Evolutionary conservation across 2,113 vertebrate species (phyloP), one percentile per base, ranked within the genome.

Genomic region (Bombycilla garrulus): DNA sequence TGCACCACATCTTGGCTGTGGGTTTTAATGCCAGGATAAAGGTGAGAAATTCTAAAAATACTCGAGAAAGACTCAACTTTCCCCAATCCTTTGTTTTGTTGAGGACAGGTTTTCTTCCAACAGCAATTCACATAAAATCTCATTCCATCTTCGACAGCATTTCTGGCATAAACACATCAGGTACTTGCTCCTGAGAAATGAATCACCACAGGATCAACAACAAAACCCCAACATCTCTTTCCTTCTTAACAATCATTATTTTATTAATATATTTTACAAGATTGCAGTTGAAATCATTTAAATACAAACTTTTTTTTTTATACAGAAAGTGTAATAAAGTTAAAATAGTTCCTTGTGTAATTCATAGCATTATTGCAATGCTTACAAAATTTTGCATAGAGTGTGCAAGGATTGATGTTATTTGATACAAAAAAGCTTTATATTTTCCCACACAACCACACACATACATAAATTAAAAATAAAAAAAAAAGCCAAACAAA

Each of bases 231-330:
- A 90, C 80, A 79, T 48, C 72, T 82, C 92, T 85, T 95, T 86
- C 92, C 95, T 97, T 97, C 96, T 97, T 97, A 98, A 97, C 98
- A 98, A 98, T 98, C 97, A 97, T 98, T 99, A 96, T 98, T 98
- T 99, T 99, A 99, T 99, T 99, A 98, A 98, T 98, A 98, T 98
- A 98, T 97, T 98, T 98, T 98, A 98, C 98, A 98, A 98, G 98
- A 98, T 98, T 98, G 98, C 97, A 98, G 94, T 98, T 97, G 98
- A 98, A 98, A 98, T 99, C 98, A 98, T 98, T 98, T 99, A 98
- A 99, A 99, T 99, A 99, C 99, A 99, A 99, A 99, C 96, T 90
- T 94, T 95, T 96, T 97, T 97, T 98, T 98, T 98, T 98, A 98
- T 98, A 98, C 98, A 98, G 98, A 98, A 99, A 98, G 98, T 98